Evolutionary conservation across 2,797 vertebrate species (phyloP).

Genomic region (Eulemur albifrons): DNA sequence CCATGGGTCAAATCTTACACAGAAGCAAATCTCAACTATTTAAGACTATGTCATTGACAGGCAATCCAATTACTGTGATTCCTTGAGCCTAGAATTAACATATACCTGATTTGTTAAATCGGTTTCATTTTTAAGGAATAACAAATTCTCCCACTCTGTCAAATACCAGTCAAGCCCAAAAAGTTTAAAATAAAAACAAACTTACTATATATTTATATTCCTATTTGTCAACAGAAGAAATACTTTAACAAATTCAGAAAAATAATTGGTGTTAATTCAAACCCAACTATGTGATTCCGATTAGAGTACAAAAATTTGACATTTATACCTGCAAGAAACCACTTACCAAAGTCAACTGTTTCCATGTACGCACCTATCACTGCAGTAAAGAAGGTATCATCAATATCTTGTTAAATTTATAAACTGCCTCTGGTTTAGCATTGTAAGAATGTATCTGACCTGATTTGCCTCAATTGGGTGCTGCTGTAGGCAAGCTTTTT

Average conservation of each 20-base stretch:
- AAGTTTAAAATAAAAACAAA: background rate
- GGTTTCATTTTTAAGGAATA: background rate
- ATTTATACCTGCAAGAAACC: background rate
- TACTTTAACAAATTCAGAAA: background rate
- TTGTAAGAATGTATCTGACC: background rate
- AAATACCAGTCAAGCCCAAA: background rate
- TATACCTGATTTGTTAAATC: background rate
- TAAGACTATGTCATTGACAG: background rate
- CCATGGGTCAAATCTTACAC: background rate
- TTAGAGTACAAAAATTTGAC: background rate
- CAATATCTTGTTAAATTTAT: background rate
- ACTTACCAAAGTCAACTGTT: background rate
- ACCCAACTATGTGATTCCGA: background rate
- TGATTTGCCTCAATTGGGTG: background rate
- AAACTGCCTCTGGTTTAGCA: background rate
- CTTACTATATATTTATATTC: background rate
- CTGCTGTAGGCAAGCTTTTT: background rate
- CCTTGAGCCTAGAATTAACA: background rate
- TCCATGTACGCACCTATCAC: background rate
- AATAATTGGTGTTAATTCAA: background rate
- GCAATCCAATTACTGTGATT: background rate
- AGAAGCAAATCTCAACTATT: background rate
- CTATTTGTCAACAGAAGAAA: background rate
- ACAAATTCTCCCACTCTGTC: background rate
- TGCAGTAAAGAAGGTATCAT: background rate